Base-by-base conservation (phyloP, 2,888 invertebrate genomes). In the Trilocha varians region DNA sequence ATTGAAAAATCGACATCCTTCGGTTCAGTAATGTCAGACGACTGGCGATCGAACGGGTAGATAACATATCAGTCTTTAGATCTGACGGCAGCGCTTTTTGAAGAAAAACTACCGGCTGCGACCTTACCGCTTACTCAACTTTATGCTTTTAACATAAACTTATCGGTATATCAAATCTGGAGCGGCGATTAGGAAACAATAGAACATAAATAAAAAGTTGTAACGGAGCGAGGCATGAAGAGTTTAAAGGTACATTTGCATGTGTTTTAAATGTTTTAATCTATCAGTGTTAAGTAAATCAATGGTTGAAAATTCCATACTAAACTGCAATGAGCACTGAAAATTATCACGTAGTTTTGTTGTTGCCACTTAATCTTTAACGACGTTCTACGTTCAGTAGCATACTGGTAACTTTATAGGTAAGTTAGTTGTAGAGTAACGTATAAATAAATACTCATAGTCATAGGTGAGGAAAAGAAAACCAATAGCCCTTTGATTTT, bases 121-220 rank as follows among this genome's bases (percentile, higher is more conserved):
- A 67, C 65, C 66, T 70, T 70, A 69, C 70, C 62, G 68, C 59
- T 68, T 67, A 60, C 61, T 65, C 63, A 70, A 73, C 68, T 70
- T 69, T 72, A 72, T 68, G 69, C 69, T 76, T 79, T 78, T 76
- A 77, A 74, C 68, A 66, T 63, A 73, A 71, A 75, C 68, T 76
- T 83, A 79, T 82, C 78, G 66, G 59, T 58, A 57, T 70, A 77
- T 75, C 66, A 73, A 75, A 79, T 80, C 77, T 65, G 58, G 63
- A 71, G 60, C 65, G 65, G 65, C 59, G 77, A 82, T 80, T 78
- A 78, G 66, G 71, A 76, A 82, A 83, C 84, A 82, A 84, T 83
- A 70, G 83, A 62, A 72, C 72, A 73, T 78, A 74, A 79, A 78
- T 79, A 76, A 76, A 79, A 77, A 69, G 57, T 67, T 61, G 66